These are phyloP conservation scores for Sogatella furcifera DNA, from an alignment of 1,140 invertebrate genomes.

Conservation along the genomic window DNA sequence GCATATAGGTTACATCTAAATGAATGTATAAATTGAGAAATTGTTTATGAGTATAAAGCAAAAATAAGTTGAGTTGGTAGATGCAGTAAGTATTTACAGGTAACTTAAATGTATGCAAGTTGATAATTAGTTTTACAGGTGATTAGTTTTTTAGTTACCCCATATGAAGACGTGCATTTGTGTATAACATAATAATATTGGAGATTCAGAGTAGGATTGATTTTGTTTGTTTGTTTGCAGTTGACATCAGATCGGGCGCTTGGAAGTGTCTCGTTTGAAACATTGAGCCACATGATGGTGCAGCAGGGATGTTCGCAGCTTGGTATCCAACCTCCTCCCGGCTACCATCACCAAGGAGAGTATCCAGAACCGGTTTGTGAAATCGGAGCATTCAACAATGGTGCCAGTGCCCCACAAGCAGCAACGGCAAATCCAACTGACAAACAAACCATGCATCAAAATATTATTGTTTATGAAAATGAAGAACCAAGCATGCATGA, in stretches of 20 bases:
- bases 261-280: constrained; percentile 8
- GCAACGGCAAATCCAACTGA: neutral
- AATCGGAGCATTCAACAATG: neutral
- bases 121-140: no score
- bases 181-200: no score
- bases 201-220: no score
- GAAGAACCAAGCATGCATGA: neutral
- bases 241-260: constrained; percentile 5
- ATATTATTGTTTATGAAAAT: neutral
- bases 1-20: no score
- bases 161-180: no score
- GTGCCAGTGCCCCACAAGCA: neutral
- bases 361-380: neutral
- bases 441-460: neutral
- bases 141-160: no score
- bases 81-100: no score
- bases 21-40: no score
- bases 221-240: neutral
- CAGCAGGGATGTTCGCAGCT: constrained; percentile 6
- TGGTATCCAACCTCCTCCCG: neutral
- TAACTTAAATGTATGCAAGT: no score
- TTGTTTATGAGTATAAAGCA: no score
- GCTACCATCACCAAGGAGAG: neutral
- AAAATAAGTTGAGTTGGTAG: no score
- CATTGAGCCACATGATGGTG: constrained; percentile 8